Conservation (phyloP, 1,140 invertebrate genomes). For the Daktulosphaira vitifoliae region DNA sequence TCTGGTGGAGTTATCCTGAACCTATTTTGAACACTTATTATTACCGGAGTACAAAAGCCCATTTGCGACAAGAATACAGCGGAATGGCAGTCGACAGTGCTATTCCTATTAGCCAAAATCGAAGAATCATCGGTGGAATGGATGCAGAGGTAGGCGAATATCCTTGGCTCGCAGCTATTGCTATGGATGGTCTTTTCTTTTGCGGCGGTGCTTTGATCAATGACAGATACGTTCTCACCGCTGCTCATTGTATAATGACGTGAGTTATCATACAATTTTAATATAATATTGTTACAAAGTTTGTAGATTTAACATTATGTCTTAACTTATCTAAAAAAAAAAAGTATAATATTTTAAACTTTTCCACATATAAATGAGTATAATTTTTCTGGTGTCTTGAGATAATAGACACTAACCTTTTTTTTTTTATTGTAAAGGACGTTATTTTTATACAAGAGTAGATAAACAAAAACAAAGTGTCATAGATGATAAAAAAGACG, state of each 20-base stretch:
- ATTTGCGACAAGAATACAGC: background rate
- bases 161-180: slow-evolving; percentile 50
- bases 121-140: slow-evolving; percentile 48
- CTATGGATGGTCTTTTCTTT: slow-evolving; percentile 46
- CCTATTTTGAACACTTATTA: slow-evolving; percentile 41
- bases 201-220: slow-evolving; percentile 57
- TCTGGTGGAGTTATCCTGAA: slow-evolving; percentile 41
- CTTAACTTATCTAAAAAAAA: too few species aligned
- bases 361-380: too few species aligned
- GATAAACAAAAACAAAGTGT: too few species aligned
- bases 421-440: too few species aligned
- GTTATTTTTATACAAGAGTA: too few species aligned
- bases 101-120: slow-evolving; percentile 57
- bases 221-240: slow-evolving; percentile 51
- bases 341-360: too few species aligned
- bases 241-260: slow-evolving; percentile 57
- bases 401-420: too few species aligned
- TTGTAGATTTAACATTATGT: too few species aligned
- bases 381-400: too few species aligned
- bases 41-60: slow-evolving; percentile 35
- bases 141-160: slow-evolving; percentile 46
- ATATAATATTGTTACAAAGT: background rate
- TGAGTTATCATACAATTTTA: slow-evolving; percentile 41
- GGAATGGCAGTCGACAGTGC: background rate
- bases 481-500: too few species aligned